These are phyloP conservation scores for Solenodon paradoxus DNA, from an alignment of 2,113 vertebrate species.

Conservation along the genomic window DNA sequence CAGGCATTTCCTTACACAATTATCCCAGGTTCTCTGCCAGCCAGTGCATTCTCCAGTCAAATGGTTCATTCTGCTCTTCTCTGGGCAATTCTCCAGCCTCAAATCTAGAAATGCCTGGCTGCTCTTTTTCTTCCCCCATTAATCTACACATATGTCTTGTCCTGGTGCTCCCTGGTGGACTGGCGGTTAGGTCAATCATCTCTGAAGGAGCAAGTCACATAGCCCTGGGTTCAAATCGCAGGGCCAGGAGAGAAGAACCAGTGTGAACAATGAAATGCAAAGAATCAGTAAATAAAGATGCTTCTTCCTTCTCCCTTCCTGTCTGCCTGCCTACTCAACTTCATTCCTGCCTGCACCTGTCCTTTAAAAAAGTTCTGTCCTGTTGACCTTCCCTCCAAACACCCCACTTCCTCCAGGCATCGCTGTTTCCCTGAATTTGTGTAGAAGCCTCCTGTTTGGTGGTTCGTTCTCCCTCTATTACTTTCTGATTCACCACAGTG, in stretches of 20 bases:
- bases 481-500: neutral
- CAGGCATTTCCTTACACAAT: accelerated
- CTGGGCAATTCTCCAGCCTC: neutral
- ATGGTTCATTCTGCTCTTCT: neutral
- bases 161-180: too few relatives aligned
- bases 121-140: neutral
- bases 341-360: too few relatives aligned
- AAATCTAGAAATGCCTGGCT: neutral
- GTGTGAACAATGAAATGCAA: too few relatives aligned
- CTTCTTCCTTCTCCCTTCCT: too few relatives aligned
- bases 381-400: neutral
- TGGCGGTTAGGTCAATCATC: too few relatives aligned
- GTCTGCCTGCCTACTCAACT: too few relatives aligned
- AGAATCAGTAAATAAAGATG: too few relatives aligned
- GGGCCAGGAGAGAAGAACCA: too few relatives aligned
- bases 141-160: neutral
- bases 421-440: neutral
- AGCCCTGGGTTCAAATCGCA: too few relatives aligned
- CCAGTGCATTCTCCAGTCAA: neutral
- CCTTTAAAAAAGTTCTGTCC: too few relatives aligned
- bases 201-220: too few relatives aligned
- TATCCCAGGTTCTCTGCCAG: neutral
- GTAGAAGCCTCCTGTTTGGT: too few relatives aligned
- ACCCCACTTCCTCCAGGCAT: neutral
- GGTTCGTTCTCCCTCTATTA: neutral